Conservation (phyloP, 2,888 invertebrate species). For the Polia nebulosa region DNA sequence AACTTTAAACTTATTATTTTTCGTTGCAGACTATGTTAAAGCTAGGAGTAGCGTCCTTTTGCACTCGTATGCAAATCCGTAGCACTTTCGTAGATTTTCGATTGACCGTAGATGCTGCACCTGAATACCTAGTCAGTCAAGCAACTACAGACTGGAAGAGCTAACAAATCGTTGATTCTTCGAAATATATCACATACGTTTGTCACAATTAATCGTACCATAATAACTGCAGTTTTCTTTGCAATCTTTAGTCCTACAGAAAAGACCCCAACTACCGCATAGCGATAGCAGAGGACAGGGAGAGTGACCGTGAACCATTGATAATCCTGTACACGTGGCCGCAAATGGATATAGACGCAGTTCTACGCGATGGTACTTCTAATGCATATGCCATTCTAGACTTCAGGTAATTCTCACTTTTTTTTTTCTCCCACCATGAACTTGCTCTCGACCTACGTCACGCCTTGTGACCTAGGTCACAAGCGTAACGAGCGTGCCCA, state of each 20-base stretch:
- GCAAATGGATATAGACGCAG: conserved; percentile 93
- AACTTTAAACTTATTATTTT: no score
- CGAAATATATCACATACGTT: not conserved
- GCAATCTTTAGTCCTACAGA: conserved; percentile 79
- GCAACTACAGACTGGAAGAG: not conserved
- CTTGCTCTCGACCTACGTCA: no score
- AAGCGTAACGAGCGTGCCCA: no score
- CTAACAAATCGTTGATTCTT: not conserved
- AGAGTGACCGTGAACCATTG: conserved; percentile 91
- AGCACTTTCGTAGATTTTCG: not conserved
- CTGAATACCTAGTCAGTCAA: not conserved
- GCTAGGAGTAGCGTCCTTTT: no score
- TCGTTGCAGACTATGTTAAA: no score
- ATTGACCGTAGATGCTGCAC: not conserved
- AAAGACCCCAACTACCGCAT: conserved; percentile 91
- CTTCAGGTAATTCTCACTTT: conserved; percentile 91
- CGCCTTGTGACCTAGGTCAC: no score
- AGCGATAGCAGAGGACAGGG: conserved; percentile 94
- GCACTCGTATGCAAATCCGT: no score
- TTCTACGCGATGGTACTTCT: conserved; percentile 95
- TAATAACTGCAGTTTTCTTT: conserved; percentile 17
- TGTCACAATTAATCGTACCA: not conserved
- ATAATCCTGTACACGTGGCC: conserved; percentile 97
- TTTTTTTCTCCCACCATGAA: not conserved
- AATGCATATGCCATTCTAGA: conserved; percentile 93